Conservation (phyloP, 92 coral and sea anemone genomes). For the Paramuricea clavata region DNA sequence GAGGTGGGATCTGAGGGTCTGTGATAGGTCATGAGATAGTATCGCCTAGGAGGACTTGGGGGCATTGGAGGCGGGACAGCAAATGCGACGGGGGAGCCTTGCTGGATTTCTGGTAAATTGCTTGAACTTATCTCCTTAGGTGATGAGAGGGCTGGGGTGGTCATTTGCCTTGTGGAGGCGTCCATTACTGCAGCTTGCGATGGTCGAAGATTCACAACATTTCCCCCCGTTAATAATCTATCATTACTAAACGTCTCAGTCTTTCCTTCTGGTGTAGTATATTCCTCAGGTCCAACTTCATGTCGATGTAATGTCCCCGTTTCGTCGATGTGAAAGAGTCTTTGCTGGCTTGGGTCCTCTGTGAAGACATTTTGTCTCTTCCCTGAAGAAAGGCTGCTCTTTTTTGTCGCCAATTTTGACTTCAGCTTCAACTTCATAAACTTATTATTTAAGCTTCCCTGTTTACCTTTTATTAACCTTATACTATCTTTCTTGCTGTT, state of each 20-base stretch:
- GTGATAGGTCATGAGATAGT: background rate
- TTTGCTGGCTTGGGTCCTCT: conserved; percentile 31
- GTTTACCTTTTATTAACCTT: background rate
- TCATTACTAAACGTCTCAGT: conserved; percentile 27
- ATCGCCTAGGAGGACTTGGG: background rate
- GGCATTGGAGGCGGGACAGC: background rate
- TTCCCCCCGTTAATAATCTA: background rate
- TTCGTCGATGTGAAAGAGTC: conserved; percentile 43
- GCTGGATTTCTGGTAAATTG: background rate
- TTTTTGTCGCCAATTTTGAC: background rate
- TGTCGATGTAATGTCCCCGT: conserved; percentile 48
- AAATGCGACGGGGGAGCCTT: conserved; percentile 1
- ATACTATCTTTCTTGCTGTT: background rate
- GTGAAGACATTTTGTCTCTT: conserved; percentile 34
- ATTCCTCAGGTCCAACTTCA: conserved; percentile 50
- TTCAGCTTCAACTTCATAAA: background rate
- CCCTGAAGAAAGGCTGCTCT: background rate
- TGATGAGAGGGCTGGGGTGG: background rate
- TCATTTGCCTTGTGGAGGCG: conserved; percentile 17
- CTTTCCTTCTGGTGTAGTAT: conserved; percentile 34
- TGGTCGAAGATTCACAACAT: background rate
- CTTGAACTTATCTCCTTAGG: background rate
- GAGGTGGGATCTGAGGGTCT: background rate
- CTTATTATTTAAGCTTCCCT: background rate
- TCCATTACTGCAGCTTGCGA: background rate